Evolutionary conservation across 2,113 vertebrate species (phyloP).

Genomic region (Colius striatus): DNA sequence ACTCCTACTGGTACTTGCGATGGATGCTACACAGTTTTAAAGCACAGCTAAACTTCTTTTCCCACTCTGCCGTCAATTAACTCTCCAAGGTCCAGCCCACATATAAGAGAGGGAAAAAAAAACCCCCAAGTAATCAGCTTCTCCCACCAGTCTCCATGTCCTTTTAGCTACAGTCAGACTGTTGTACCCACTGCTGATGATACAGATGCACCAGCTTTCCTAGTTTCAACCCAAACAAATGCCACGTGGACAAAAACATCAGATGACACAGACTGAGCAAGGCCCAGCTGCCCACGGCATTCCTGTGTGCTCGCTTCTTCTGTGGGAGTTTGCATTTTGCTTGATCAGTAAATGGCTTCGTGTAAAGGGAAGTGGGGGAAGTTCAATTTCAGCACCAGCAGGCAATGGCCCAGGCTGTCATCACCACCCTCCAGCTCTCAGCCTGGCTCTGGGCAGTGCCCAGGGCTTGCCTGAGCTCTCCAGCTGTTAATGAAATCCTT

Average conservation of each 20-base stretch:
- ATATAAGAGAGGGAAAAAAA: background rate
- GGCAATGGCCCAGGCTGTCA: background rate
- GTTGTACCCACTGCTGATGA: rapidly evolving
- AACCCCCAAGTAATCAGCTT: background rate
- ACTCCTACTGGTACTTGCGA: background rate
- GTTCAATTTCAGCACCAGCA: background rate
- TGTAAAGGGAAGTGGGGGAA: background rate
- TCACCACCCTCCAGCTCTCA: background rate
- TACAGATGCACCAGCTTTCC: background rate
- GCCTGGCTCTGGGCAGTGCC: background rate
- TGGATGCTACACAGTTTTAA: background rate
- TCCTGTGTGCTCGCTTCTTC: background rate
- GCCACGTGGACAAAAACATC: constrained; percentile 16
- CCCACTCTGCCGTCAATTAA: background rate
- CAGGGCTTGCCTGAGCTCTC: background rate
- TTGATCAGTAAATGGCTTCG: too few species aligned
- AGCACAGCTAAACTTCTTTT: background rate
- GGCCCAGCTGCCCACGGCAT: background rate
- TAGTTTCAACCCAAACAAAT: background rate
- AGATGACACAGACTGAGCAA: background rate
- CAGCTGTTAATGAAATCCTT: constrained; percentile 31
- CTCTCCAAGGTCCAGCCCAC: background rate
- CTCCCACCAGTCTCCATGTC: background rate
- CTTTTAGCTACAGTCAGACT: background rate
- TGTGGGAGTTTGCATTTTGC: constrained; percentile 11